Conservation (phyloP, 2,113 vertebrate species). For the Dolichallabes microphthalmus region DNA sequence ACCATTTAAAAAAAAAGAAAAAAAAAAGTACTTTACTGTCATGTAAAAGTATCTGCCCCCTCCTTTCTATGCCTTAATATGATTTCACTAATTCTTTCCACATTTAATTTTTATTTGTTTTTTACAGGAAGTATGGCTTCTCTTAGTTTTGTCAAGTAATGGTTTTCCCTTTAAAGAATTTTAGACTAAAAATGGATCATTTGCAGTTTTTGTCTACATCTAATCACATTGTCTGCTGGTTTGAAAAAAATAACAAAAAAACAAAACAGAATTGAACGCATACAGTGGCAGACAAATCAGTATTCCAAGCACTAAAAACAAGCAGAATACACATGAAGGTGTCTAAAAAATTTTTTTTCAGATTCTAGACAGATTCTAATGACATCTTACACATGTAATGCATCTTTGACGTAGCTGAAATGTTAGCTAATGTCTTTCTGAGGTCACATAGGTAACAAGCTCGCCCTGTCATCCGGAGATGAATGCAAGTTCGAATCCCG, state of each 20-base stretch:
- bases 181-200: not conserved
- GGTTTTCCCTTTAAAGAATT: not conserved
- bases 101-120: not conserved
- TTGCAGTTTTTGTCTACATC: not conserved
- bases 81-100: too few species aligned
- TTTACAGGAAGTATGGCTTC: not conserved
- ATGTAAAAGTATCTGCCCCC: not conserved
- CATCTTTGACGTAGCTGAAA: not conserved
- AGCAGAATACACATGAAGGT: not conserved
- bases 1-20: not conserved
- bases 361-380: not conserved
- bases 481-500: too few species aligned
- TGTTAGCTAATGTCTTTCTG: not conserved
- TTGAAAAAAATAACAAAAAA: constrained; percentile 6
- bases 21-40: not conserved
- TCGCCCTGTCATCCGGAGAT: not conserved
- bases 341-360: not conserved
- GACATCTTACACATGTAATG: not conserved
- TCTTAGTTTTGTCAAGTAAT: not conserved
- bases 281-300: not conserved
- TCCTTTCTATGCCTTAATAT: not conserved
- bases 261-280: not conserved
- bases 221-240: not conserved
- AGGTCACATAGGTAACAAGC: not conserved
- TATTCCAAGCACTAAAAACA: not conserved